These are phyloP conservation scores for Procambarus virginalis DNA, from an alignment of 1,140 invertebrate genomes.

Conservation along the genomic window DNA sequence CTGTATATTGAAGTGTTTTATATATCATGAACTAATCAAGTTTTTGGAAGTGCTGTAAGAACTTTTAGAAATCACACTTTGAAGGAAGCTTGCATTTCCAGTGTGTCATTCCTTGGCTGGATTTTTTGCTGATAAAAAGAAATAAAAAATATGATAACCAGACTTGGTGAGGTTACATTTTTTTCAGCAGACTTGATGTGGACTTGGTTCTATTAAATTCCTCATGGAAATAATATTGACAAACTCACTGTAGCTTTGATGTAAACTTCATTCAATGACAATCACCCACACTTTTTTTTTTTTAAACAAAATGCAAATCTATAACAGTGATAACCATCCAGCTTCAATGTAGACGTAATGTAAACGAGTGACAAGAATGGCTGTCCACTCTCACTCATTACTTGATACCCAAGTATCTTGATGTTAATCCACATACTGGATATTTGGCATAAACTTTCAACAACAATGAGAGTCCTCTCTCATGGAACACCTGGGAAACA, in stretches of 20 bases:
- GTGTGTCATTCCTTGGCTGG: neutral
- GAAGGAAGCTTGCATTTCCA: neutral
- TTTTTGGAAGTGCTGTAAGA: too few relatives aligned
- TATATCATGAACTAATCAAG: too few relatives aligned
- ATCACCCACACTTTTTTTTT: neutral
- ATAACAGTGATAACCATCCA: conserved; percentile 10
- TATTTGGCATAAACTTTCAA: neutral
- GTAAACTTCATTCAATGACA: neutral
- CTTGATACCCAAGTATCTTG: neutral
- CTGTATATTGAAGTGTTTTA: too few relatives aligned
- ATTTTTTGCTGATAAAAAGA: neutral
- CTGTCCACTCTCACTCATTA: neutral
- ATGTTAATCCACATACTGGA: neutral
- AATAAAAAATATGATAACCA: neutral
- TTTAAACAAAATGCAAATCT: neutral
- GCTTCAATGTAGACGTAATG: neutral
- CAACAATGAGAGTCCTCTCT: neutral
- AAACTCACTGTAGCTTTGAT: neutral
- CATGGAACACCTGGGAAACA: neutral
- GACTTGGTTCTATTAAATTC: neutral
- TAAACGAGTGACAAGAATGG: neutral
- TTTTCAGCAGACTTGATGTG: conserved; percentile 5
- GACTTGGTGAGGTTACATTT: neutral
- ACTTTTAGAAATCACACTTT: neutral
- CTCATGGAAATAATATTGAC: neutral